phyloP scores from a whole-genome alignment of 1,140 invertebrate species.

The Spodoptera frugiperda region DNA sequence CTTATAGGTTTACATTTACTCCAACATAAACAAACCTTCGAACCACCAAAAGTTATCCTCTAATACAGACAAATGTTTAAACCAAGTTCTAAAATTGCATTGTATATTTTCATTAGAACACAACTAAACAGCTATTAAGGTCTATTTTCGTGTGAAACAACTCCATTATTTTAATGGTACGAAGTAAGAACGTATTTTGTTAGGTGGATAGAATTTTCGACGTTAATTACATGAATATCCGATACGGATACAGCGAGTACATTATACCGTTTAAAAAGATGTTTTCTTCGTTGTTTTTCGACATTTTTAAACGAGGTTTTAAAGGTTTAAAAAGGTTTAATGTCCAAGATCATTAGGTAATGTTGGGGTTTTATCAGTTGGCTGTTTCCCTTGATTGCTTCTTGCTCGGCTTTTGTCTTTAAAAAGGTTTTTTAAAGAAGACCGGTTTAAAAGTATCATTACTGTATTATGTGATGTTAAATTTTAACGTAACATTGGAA shows the following conservation, averaged over 20 bases:
- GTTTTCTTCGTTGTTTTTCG: constrained; percentile 4
- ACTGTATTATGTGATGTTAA: too few relatives aligned
- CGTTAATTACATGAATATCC: constrained; percentile 17
- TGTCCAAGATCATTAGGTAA: background rate
- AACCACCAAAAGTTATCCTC: background rate
- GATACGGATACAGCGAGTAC: constrained; percentile 7
- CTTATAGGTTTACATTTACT: too few relatives aligned
- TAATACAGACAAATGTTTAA: constrained; percentile 28
- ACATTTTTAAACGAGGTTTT: background rate
- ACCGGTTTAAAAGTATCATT: too few relatives aligned
- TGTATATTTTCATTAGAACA: constrained; percentile 26
- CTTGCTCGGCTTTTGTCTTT: too few relatives aligned
- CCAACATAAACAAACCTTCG: background rate
- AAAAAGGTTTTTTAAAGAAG: too few relatives aligned
- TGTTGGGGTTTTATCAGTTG: background rate
- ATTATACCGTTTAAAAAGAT: constrained; percentile 9
- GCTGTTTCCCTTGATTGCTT: too few relatives aligned
- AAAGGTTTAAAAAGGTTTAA: background rate
- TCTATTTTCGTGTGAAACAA: constrained; percentile 3
- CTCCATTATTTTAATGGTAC: background rate
- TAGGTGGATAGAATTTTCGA: constrained; percentile 8
- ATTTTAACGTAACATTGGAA: too few relatives aligned
- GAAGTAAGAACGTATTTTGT: constrained; percentile 14
- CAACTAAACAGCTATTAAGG: constrained; percentile 21
- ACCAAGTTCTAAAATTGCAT: constrained; percentile 22